Percentiles rank a stretch among this genome's conserved stretches.
Conservation (phyloP, 2,113 vertebrate species). For the Apaloderma vittatum region DNA sequence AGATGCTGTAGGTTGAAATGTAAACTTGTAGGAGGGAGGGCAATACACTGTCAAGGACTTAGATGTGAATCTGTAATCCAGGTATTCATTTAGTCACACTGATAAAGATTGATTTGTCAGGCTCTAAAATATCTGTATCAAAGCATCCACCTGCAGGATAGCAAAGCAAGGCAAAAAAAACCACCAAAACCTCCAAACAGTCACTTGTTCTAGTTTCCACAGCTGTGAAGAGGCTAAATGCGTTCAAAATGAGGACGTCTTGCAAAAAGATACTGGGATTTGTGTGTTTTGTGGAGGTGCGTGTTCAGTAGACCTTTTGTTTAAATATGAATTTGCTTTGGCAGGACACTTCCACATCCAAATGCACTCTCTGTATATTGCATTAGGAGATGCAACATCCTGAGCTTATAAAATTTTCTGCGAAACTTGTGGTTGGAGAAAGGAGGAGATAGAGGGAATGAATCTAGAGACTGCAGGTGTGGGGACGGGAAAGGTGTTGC, state of each 20-base stretch:
- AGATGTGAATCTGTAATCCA: not conserved
- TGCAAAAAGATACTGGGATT: not conserved
- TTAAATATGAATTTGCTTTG: not conserved
- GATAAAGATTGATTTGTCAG: not conserved
- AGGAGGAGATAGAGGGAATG: not conserved
- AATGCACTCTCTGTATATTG: not conserved
- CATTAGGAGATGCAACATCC: not conserved
- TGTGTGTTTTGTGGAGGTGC: not conserved
- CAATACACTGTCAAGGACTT: not conserved
- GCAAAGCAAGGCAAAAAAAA: not conserved
- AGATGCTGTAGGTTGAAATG: not conserved
- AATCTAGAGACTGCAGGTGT: not conserved
- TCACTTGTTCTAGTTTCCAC: not conserved
- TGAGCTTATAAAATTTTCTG: not conserved
- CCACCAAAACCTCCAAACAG: rapidly evolving
- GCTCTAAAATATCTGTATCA: not conserved
- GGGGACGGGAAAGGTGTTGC: rapidly evolving
- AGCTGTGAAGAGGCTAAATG: not conserved
- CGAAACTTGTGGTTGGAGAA: not conserved
- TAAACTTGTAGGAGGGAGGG: not conserved
- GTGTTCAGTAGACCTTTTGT: not conserved
- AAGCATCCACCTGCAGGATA: not conserved
- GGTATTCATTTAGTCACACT: not conserved
- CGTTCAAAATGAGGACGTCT: not conserved
- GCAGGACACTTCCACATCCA: not conserved